These are phyloP conservation scores for Campaea margaritaria DNA, from an alignment of 2,888 invertebrate species.

Conservation along the genomic window DNA sequence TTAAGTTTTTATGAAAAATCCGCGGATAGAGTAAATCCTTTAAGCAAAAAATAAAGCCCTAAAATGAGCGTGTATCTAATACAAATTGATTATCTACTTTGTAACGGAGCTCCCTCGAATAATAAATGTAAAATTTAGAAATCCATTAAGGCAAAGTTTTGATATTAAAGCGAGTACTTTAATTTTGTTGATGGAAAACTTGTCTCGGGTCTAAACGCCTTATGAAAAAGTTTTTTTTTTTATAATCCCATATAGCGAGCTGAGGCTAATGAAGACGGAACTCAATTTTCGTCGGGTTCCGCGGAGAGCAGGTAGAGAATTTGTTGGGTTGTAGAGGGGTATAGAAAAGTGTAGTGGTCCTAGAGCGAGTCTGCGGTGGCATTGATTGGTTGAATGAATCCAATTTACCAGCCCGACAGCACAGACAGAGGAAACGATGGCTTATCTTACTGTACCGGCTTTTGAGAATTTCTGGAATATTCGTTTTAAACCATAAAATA, in stretches of 20 bases:
- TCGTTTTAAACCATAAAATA: constrained; percentile 14
- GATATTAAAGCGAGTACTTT: constrained; percentile 78
- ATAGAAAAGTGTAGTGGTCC: constrained; percentile 47
- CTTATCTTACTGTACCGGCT: constrained; percentile 40
- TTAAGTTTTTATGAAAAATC: constrained; percentile 28
- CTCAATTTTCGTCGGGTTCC: constrained; percentile 66
- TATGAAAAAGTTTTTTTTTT: constrained; percentile 70
- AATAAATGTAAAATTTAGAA: constrained; percentile 80
- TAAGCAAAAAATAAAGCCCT: constrained; percentile 23
- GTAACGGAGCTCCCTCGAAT: constrained; percentile 42
- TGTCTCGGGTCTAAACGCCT: constrained; percentile 73
- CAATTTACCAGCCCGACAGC: constrained; percentile 57
- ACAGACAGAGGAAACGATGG: constrained; percentile 48
- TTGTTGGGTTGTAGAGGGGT: constrained; percentile 40
- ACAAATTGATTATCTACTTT: constrained; percentile 46
- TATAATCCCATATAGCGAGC: constrained; percentile 63
- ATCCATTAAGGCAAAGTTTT: constrained; percentile 80
- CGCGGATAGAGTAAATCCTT: constrained; percentile 9
- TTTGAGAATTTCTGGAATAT: constrained; percentile 31
- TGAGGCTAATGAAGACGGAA: constrained; percentile 77
- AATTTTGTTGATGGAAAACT: constrained; percentile 82
- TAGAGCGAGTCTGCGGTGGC: constrained; percentile 45
- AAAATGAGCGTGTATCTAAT: constrained; percentile 41
- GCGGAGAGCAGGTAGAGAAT: constrained; percentile 43
- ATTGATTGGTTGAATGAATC: constrained; percentile 68